These are phyloP conservation scores for Megalurothrips usitatus DNA, from an alignment of 2,888 invertebrate species.

Conservation along the genomic window DNA sequence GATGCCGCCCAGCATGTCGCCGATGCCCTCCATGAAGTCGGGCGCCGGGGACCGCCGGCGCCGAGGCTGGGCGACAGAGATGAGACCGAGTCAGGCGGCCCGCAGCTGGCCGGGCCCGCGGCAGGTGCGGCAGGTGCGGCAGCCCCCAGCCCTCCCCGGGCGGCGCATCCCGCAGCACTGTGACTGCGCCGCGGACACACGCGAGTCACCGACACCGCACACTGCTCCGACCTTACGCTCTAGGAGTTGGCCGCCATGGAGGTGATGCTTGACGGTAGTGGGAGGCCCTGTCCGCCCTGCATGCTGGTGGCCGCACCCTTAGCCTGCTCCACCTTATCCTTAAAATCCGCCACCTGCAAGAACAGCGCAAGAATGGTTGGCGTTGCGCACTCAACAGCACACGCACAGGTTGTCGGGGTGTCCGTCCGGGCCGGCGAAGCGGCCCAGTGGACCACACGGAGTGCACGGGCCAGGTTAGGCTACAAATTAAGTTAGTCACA, in stretches of 20 bases:
- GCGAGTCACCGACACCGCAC: no score
- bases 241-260: constrained; percentile 2
- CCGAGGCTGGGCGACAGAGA: not conserved
- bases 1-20: not conserved
- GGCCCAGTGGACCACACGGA: not conserved
- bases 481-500: no score
- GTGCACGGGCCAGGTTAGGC: not conserved
- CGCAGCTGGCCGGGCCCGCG: not conserved
- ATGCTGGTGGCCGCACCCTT: not conserved
- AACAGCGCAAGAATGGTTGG: constrained; percentile 11
- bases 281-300: not conserved
- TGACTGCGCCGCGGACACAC: no score
- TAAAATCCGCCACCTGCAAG: not conserved
- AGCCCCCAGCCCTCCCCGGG: no score
- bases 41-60: not conserved
- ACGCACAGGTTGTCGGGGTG: not conserved
- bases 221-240: not conserved
- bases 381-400: not conserved
- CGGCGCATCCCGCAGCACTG: no score
- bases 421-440: not conserved
- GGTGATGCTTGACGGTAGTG: not conserved
- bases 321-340: not conserved
- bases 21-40: not conserved
- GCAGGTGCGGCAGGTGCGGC: no score
- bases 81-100: not conserved